Conservation (phyloP, 2,888 invertebrate species). For the Ormia ochracea region DNA sequence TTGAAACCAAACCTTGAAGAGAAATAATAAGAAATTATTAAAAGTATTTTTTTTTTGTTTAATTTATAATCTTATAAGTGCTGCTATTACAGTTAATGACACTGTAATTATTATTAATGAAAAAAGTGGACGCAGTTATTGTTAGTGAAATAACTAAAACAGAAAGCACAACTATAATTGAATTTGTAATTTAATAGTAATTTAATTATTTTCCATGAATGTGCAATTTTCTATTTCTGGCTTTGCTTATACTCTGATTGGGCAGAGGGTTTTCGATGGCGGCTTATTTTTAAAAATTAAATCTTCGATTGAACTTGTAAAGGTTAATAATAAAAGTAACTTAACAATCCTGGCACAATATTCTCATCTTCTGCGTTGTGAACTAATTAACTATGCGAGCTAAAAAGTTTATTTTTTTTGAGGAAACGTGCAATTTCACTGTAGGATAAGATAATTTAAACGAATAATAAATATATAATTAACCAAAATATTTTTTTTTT, state of each 20-base stretch:
- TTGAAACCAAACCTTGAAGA: slow-evolving; percentile 92
- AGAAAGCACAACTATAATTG: slow-evolving; percentile 36
- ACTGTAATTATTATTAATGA: slow-evolving; percentile 22
- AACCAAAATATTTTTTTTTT: too few relatives aligned
- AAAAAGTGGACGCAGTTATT: slow-evolving; percentile 48
- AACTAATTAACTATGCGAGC: too few relatives aligned
- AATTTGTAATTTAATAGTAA: slow-evolving; percentile 58
- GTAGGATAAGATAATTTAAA: too few relatives aligned
- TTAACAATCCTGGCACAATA: too few relatives aligned
- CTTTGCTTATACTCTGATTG: too few relatives aligned
- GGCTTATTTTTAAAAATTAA: background rate
- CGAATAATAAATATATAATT: too few relatives aligned
- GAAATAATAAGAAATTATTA: slow-evolving; percentile 5
- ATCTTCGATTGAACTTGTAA: too few relatives aligned
- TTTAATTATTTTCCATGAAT: slow-evolving; percentile 64
- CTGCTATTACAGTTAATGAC: background rate
- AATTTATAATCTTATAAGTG: background rate
- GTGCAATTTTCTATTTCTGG: slow-evolving; percentile 57
- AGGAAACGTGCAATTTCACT: too few relatives aligned
- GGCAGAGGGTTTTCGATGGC: too few relatives aligned
- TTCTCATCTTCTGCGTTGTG: too few relatives aligned
- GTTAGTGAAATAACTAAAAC: background rate
- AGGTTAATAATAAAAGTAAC: too few relatives aligned
- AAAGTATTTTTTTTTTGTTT: background rate
- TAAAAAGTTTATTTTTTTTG: too few relatives aligned